Conservation (phyloP, 1,140 invertebrate species). For the Pogonomyrmex barbatus region DNA sequence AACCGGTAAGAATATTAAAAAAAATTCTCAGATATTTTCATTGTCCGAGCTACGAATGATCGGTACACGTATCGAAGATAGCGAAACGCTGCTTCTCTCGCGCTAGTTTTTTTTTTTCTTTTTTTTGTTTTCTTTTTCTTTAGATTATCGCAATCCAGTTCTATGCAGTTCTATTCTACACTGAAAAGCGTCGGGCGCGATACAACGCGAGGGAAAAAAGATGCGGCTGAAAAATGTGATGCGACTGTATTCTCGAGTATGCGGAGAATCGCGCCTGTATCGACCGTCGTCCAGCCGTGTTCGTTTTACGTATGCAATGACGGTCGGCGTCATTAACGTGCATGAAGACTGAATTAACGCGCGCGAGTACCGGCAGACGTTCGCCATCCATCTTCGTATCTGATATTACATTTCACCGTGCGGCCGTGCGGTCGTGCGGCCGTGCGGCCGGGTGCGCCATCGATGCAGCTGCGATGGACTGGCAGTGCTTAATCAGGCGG, state of each 20-base stretch:
- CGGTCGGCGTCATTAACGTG: slow-evolving; percentile 30
- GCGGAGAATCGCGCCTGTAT: background rate
- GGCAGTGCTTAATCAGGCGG: slow-evolving; percentile 34
- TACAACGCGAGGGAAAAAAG: background rate
- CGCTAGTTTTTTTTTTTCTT: background rate
- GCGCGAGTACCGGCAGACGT: slow-evolving; percentile 25
- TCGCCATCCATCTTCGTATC: slow-evolving; percentile 31
- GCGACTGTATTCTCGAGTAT: background rate
- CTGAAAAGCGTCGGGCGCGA: background rate
- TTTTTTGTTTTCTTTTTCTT: background rate
- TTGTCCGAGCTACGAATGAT: background rate
- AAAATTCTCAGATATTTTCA: background rate
- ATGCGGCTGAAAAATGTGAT: background rate
- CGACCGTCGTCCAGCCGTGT: slow-evolving; percentile 12
- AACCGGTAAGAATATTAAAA: background rate
- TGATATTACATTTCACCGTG: slow-evolving; percentile 47
- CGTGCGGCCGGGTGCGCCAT: background rate
- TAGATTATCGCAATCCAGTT: background rate
- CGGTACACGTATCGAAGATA: background rate
- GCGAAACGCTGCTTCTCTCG: background rate
- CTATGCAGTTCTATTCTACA: background rate
- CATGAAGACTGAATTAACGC: slow-evolving; percentile 36
- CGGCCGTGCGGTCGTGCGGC: background rate
- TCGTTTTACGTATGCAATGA: background rate
- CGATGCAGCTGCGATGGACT: slow-evolving; percentile 7